Evolutionary conservation across 2,113 vertebrate genomes (phyloP), one percentile per base, ranked within the genome.

Genomic region (Cettia cetti): DNA sequence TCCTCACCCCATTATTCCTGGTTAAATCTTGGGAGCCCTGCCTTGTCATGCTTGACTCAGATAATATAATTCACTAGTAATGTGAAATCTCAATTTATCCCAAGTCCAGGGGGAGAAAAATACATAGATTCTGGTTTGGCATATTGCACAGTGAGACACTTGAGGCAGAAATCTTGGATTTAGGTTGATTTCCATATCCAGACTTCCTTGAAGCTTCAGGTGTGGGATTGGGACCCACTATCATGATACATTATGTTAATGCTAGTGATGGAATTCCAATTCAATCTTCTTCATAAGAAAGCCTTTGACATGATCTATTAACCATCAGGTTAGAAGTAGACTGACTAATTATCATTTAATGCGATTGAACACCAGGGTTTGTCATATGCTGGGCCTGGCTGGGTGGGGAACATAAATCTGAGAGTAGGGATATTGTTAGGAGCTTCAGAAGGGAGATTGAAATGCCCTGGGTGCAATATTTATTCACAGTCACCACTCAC

Each of bases 401-500:
- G 91, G 50, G 53, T 70, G 89, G 60, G 83, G 88, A 96, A 52
- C 80, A 83, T 76, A 52, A 97, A 86, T 85, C 85, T 79, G 78
- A 89, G 91, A 60, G 59, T 31, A 17, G 12, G 5, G 7, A 8
- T 37, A 22, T 87, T 5, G 2, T 83, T 95, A 79, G 47, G 47
- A 94, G 80, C 59, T 65, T 72, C 45, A 96, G 47, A 57, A 90
- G 53, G n/a, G 87, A 65, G 70, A 96, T 97, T 96, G 94, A 95
- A 90, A 95, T 94, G 91, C 71, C 30, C 21, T 79, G 69, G 76
- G 84, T 87, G 65, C 60, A 61, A 54, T 96, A 95, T 96, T 97
- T 97, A 96, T 94, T 89, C 91, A 56, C 80, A 68, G 68, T 59
- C 91, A 92, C 97, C 91, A 84, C 92, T 97, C 94, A 95, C n/a